Evolutionary conservation across 1,140 invertebrate genomes (phyloP), one percentile per base, ranked within the genome.

Genomic region (Goniozus legneri): DNA sequence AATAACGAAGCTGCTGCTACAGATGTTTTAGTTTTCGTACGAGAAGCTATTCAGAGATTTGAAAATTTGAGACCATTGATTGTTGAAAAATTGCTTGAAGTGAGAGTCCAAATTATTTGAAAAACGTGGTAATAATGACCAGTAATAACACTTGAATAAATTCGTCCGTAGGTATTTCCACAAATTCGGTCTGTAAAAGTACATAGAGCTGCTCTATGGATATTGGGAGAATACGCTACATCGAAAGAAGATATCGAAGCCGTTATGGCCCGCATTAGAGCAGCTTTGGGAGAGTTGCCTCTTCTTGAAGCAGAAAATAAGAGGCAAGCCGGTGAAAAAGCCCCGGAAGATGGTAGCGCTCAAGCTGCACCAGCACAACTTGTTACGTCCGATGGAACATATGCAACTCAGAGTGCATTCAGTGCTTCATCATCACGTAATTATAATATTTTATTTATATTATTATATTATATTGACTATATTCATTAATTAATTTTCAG

Each of bases 331-430:
- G 84, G 85, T 1, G 84, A 86, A n/a, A 80, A 81, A 51, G 58
- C 64, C 2, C 0, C 48, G 2, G 79, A 80, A 57, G 80, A 82
- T 47, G 79, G 77, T 18, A 58, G 34, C n/a, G 50, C 53, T 0
- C 67, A 70, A 47, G 21, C 60, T 16, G 53, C 63, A 30, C 74
- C 80, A 6, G 76, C 80, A 1, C 84, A 85, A 52, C 71, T 92
- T 22, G 92, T 97, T n/a, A 97, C 94, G 27, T 95, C 93, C 19
- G 97, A 99, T 80, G 97, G 97, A 33, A 98, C 97, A 3, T 99
- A 99, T 72, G 97, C 95, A 21, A 91, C 94, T 3, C 97, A 99
- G 73, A 97, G 93, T 58, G 95, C 93, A 38, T 97, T 99, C 70
- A 96, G 88, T 65, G 79, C 92, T 49, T 76, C 84, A 13, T 53